Evolutionary conservation across 1,140 invertebrate species (phyloP).

Genomic region (Drosophila auraria): DNA sequence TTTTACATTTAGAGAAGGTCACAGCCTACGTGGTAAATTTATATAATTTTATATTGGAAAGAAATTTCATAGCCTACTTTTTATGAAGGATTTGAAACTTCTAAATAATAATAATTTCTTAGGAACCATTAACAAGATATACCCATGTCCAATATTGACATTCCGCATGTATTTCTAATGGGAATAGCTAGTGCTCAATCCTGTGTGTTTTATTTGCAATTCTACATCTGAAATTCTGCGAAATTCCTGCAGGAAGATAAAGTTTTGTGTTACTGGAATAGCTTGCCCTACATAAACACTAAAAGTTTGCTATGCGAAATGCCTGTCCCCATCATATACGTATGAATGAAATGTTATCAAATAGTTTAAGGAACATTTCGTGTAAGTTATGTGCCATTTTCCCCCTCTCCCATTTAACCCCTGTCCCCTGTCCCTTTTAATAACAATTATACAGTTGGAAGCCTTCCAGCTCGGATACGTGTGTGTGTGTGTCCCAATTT

Average conservation of each 20-base stretch:
- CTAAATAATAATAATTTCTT: background rate
- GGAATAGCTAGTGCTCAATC: background rate
- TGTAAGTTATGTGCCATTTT: slow-evolving; percentile 35
- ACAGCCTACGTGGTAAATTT: background rate
- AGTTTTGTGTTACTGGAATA: slow-evolving; percentile 30
- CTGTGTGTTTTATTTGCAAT: slow-evolving; percentile 21
- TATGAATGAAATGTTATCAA: slow-evolving; percentile 53
- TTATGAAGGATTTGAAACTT: too few relatives aligned
- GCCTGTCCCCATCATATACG: slow-evolving; percentile 20
- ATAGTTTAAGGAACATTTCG: slow-evolving; percentile 55
- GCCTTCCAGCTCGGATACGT: slow-evolving; percentile 1
- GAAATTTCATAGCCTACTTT: too few relatives aligned
- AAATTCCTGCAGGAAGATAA: slow-evolving; percentile 24
- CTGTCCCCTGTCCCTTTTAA: slow-evolving; percentile 20
- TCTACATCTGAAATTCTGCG: slow-evolving; percentile 16
- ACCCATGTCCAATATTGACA: slow-evolving; percentile 1
- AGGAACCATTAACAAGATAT: background rate
- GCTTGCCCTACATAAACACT: slow-evolving; percentile 41
- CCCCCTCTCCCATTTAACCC: background rate
- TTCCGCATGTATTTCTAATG: slow-evolving; percentile 19
- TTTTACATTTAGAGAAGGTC: background rate
- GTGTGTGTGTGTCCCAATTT: slow-evolving; percentile 57
- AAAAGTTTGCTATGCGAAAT: slow-evolving; percentile 28
- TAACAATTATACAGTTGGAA: slow-evolving; percentile 67
- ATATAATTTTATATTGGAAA: too few relatives aligned